Evolutionary conservation across 2,797 vertebrate species (phyloP).

Genomic region (Botia almorhae): DNA sequence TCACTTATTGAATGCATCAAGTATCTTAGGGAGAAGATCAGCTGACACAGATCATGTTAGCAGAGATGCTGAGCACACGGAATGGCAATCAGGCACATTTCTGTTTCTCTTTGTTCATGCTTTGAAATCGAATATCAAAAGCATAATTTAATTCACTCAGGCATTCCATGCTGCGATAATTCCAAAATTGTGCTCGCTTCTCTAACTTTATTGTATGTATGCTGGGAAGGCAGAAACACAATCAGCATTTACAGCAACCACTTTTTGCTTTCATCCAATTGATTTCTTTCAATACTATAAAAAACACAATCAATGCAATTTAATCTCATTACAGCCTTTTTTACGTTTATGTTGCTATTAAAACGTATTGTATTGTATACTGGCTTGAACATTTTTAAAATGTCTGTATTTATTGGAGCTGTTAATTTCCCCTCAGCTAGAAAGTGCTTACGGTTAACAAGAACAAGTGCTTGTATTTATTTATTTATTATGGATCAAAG

Average conservation of each 20-base stretch:
- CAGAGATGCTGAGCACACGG: slow-evolving; percentile 7
- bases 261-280: slow-evolving; percentile 1
- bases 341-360: background rate
- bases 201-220: background rate
- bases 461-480: background rate
- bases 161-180: background rate
- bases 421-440: background rate
- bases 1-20: slow-evolving; percentile 50
- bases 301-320: slow-evolving; percentile 11
- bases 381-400: background rate
- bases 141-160: background rate
- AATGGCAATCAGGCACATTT: slow-evolving; percentile 10
- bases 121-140: slow-evolving; percentile 23
- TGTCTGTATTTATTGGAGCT: slow-evolving; percentile 5
- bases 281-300: background rate
- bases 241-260: slow-evolving; percentile 6
- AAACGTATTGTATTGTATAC: slow-evolving; percentile 4
- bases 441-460: slow-evolving; percentile 2
- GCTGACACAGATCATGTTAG: slow-evolving; percentile 25
- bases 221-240: background rate
- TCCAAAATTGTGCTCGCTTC: background rate
- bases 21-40: slow-evolving; percentile 27
- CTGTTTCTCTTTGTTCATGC: background rate
- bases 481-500: slow-evolving; percentile 1
- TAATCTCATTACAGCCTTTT: background rate